Percentiles rank a stretch among this genome's conserved stretches.
These are phyloP conservation scores for Cristatella mucedo DNA, from an alignment of 2,888 invertebrate genomes.

Conservation along the genomic window DNA sequence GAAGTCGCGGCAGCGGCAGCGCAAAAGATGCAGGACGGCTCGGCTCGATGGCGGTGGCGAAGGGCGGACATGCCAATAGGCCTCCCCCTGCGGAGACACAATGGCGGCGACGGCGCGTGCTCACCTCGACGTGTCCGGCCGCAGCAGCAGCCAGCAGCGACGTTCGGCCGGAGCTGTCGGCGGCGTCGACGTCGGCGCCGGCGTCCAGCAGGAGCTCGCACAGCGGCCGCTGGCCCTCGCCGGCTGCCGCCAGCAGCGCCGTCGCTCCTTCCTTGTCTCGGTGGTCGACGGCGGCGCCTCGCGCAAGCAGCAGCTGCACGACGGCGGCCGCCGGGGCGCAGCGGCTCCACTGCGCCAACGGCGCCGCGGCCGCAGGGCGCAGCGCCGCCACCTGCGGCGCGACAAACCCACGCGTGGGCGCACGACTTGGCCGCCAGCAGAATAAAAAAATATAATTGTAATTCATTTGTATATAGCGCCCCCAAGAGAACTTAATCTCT, in stretches of 20 bases:
- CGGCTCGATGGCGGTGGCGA: constrained; percentile 11
- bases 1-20: constrained; percentile 17
- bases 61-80: constrained; percentile 30
- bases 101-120: too few relatives aligned
- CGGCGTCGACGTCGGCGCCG: constrained; percentile 77
- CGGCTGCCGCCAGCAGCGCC: constrained; percentile 35
- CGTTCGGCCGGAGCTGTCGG: constrained; percentile 45
- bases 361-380: constrained; percentile 31
- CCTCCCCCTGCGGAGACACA: too few relatives aligned
- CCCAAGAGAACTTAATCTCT: too few relatives aligned
- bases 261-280: constrained; percentile 37
- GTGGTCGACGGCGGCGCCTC: constrained; percentile 33
- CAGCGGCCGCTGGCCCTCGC: constrained; percentile 46
- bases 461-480: too few relatives aligned
- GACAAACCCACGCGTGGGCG: too few relatives aligned
- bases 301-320: constrained; percentile 30
- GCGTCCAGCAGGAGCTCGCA: constrained; percentile 68
- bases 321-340: constrained; percentile 31
- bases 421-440: too few relatives aligned
- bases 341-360: constrained; percentile 43
- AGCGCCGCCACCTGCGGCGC: constrained; percentile 35
- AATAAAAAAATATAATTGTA: too few relatives aligned
- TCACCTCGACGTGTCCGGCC: constrained; percentile 71
- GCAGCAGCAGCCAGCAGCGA: constrained; percentile 52
- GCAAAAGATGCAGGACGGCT: constrained; percentile 1